These are phyloP conservation scores for Parambassis ranga DNA, from an alignment of 2,797 vertebrate species.

Conservation along the genomic window DNA sequence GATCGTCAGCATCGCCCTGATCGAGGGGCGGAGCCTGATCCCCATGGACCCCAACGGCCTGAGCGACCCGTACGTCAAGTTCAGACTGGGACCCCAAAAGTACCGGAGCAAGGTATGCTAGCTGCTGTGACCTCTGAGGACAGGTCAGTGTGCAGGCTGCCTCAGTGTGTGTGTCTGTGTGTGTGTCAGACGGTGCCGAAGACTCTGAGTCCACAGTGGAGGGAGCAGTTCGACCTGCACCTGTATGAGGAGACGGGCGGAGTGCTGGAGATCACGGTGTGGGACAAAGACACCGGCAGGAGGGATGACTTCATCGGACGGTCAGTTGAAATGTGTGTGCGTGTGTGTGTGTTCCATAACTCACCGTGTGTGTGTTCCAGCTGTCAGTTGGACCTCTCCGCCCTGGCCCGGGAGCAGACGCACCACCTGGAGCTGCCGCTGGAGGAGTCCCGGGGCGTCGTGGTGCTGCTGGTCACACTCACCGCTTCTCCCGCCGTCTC, in stretches of 20 bases:
- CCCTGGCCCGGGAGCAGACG: conserved; percentile 86
- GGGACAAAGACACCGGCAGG: conserved; percentile 91
- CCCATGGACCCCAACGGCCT: conserved; percentile 90
- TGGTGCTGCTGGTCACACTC: conserved; percentile 89
- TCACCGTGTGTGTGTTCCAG: conserved; percentile 61
- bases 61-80: conserved; percentile 92
- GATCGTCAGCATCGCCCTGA: conserved; percentile 88
- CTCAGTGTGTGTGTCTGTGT: not conserved
- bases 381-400: conserved; percentile 88
- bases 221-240: conserved; percentile 94
- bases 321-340: conserved; percentile 59
- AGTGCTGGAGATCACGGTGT: conserved; percentile 90
- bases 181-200: conserved; percentile 86
- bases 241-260: conserved; percentile 90
- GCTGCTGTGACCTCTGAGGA: not conserved
- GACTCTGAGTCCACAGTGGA: conserved; percentile 94
- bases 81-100: conserved; percentile 89
- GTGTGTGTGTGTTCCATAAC: not conserved
- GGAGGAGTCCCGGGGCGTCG: conserved; percentile 84
- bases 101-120: conserved; percentile 90
- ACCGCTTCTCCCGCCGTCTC: conserved; percentile 87
- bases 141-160: not conserved
- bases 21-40: conserved; percentile 86
- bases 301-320: conserved; percentile 95
- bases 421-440: conserved; percentile 86